Conservation (phyloP, 2,797 vertebrate genomes). For the Peromyscus attwateri region DNA sequence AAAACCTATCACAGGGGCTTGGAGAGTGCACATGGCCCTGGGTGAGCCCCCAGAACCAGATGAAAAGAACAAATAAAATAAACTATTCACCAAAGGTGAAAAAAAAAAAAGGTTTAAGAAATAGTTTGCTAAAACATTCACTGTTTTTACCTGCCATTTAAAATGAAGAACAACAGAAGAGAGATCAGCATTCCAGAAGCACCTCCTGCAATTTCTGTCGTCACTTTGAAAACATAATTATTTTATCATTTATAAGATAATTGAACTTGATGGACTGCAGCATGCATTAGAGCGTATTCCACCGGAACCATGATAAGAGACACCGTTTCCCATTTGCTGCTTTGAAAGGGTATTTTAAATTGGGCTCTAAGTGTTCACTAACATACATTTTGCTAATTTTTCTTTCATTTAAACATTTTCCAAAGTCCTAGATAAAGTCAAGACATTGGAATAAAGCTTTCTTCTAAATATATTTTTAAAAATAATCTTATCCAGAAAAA, state of each 20-base stretch:
- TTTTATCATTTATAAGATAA: slow-evolving; percentile 84
- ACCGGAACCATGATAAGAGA: slow-evolving; percentile 69
- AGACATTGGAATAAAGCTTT: slow-evolving; percentile 52
- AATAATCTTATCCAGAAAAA: slow-evolving; percentile 6
- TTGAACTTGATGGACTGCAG: slow-evolving; percentile 79
- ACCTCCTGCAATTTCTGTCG: slow-evolving; percentile 65
- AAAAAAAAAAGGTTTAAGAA: slow-evolving; percentile 16
- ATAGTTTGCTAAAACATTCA: slow-evolving; percentile 41
- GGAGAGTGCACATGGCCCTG: too few relatives aligned
- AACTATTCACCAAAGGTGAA: background rate
- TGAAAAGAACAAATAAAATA: background rate
- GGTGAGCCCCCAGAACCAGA: background rate
- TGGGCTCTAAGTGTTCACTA: slow-evolving; percentile 72
- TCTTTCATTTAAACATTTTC: slow-evolving; percentile 64
- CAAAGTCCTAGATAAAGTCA: slow-evolving; percentile 67
- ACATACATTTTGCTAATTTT: slow-evolving; percentile 63
- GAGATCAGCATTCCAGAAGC: slow-evolving; percentile 70
- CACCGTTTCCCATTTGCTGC: slow-evolving; percentile 63
- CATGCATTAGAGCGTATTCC: slow-evolving; percentile 77
- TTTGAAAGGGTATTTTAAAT: slow-evolving; percentile 75
- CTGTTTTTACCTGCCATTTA: slow-evolving; percentile 44
- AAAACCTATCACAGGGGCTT: background rate
- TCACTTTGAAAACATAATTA: slow-evolving; percentile 79
- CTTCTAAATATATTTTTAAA: slow-evolving; percentile 50
- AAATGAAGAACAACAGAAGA: slow-evolving; percentile 24